These are phyloP conservation scores for Drosophila parvula DNA, from an alignment of 1,140 invertebrate species.

Conservation along the genomic window DNA sequence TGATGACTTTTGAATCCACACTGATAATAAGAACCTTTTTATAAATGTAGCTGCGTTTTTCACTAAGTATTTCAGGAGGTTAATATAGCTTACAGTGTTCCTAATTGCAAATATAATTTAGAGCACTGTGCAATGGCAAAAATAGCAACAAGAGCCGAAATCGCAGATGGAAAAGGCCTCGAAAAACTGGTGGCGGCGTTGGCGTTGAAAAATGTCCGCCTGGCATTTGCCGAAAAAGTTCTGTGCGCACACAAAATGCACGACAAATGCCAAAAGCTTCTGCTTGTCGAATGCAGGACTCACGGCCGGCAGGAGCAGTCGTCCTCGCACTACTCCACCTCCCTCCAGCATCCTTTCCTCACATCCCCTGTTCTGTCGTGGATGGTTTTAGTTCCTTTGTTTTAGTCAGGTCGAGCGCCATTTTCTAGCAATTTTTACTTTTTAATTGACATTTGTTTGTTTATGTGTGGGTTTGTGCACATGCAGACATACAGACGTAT, in stretches of 20 bases:
- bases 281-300: slow-evolving; percentile 55
- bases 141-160: slow-evolving; percentile 35
- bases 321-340: not conserved
- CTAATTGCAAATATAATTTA: not conserved
- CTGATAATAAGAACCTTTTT: not conserved
- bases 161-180: slow-evolving; percentile 29
- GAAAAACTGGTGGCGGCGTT: slow-evolving; percentile 22
- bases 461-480: slow-evolving; percentile 25
- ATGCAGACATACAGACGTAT: not conserved
- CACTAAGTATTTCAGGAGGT: too few species aligned
- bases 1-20: too few species aligned
- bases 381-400: slow-evolving; percentile 57
- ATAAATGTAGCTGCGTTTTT: too few species aligned
- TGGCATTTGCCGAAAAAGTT: slow-evolving; percentile 64
- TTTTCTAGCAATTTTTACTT: slow-evolving; percentile 80
- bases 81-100: not conserved
- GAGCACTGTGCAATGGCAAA: slow-evolving; percentile 1
- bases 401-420: slow-evolving; percentile 72
- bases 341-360: not conserved
- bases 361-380: slow-evolving; percentile 23
- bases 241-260: slow-evolving; percentile 64
- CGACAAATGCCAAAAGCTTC: slow-evolving; percentile 61
- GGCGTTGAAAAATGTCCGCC: slow-evolving; percentile 51
- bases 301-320: slow-evolving; percentile 19
- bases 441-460: slow-evolving; percentile 81